Percentiles rank a stretch among this genome's conserved stretches.
Evolutionary conservation across 2,888 invertebrate species (phyloP).

Genomic region (Rhagonycha fulva): DNA sequence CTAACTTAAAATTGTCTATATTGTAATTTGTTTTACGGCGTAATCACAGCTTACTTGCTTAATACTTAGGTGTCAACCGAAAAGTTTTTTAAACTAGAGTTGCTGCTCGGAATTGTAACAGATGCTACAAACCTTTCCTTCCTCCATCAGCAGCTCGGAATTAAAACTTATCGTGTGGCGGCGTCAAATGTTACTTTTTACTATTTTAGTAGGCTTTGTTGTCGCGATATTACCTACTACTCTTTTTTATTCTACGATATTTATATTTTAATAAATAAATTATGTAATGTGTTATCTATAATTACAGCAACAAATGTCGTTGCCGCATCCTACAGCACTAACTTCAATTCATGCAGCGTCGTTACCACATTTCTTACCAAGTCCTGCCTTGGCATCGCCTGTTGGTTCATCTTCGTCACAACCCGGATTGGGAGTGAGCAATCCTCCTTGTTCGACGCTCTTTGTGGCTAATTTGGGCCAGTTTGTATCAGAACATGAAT

Average conservation of each 20-base stretch:
- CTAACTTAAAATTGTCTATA: neutral
- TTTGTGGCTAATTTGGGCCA: slow-evolving; percentile 98
- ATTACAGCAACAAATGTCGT: slow-evolving; percentile 39
- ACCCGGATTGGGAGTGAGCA: slow-evolving; percentile 70
- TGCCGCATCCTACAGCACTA: slow-evolving; percentile 64
- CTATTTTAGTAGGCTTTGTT: neutral
- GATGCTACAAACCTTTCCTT: neutral
- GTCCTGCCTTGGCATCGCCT: slow-evolving; percentile 91
- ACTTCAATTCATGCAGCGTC: slow-evolving; percentile 75
- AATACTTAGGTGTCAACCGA: neutral
- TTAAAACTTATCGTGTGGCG: neutral
- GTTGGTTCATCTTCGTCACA: slow-evolving; percentile 77
- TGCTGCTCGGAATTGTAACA: neutral
- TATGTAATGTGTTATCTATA: neutral
- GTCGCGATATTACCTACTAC: neutral
- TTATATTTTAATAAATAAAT: neutral
- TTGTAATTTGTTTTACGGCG: neutral
- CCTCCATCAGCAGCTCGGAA: neutral
- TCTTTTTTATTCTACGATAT: neutral
- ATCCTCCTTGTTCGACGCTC: slow-evolving; percentile 94
- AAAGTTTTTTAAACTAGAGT: neutral
- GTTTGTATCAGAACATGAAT: slow-evolving; percentile 97
- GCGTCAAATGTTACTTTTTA: neutral
- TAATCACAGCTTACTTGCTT: neutral
- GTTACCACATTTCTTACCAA: slow-evolving; percentile 86